Base-by-base conservation (phyloP, 2,888 invertebrate genomes). In the Drosophila glabriapex region DNA sequence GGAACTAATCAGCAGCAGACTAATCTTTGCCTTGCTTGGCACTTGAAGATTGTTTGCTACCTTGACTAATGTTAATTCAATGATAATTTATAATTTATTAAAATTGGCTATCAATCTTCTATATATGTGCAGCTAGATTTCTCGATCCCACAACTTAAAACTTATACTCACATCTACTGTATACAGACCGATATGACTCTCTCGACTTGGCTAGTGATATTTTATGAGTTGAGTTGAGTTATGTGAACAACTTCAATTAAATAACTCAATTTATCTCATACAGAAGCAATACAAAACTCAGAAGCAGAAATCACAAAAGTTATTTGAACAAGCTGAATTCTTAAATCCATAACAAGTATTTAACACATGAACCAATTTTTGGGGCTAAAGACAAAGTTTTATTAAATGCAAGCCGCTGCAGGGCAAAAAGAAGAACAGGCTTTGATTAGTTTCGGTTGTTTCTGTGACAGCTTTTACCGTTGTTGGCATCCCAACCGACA, bases 401-500 rank as follows among this genome's bases (percentile, higher is more conserved):
- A 7, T 7, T 14, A 22, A 46, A 46, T 25, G 22, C 14, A 46
- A 4, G 12, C 5, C 5, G 43, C 12, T 12, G 22, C 25, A 9
- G 25, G 16, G 9, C 4, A 49, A 16, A 31, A 37, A 53, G n/a
- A 37, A 28, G n/a, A 22, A 39, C 25, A 43, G 16, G 33, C 31
- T 54, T 14, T 37, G 70, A 59, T 76, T 58, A 55, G 73, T 78
- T 73, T 65, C 25, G 22, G 66, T 54, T 16, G 35, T 16, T 35
- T 66, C 63, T 62, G 65, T 25, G 16, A 41, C 14, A 14, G 9
- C 1, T 33, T 4, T 35, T 49, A 33, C 41, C 52, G 64, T 28
- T 59, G 62, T 76, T 73, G 77, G 60, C 66, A 35, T 41, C 37
- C 37, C 55, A 46, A 25, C 22, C 22, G 59, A 65, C 65, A 70